Evolutionary conservation across 2,113 vertebrate genomes (phyloP), one percentile per base, ranked within the genome.

Genomic region (Nannobrachium achirus): DNA sequence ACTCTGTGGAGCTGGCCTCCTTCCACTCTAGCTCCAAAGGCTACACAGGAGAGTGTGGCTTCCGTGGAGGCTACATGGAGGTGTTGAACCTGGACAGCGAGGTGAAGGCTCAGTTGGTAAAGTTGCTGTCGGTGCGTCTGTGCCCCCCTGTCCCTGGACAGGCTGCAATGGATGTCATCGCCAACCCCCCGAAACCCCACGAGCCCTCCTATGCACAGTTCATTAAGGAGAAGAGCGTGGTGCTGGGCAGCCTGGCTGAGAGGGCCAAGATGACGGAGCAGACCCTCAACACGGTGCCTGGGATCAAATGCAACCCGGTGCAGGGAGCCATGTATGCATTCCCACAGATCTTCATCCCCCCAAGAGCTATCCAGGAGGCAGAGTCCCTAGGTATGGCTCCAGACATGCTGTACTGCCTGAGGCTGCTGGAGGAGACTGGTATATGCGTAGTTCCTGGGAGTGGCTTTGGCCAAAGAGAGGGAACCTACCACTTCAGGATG

Each of bases 321-420:
- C 95, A 96, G 77, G 95, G 95, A 0, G 94, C 95, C 70, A 95
- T 95, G 95, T 95, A 95, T 33, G 93, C 94, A n/a, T 95, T 95
- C 71, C 95, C 95, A 0, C 76, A 78, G 0, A 87, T 95, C 33
- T 73, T 89, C 8, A 83, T 96, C 13, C 94, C 95, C 0, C 78
- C 88, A 0, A 69, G 75, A 0, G 94, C 94, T 0, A n/a, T 94
- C 10, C 73, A 73, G 0, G 89, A 83, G 0, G 95, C 95, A 95
- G 95, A 75, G 65, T 18, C 59, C 1, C 45, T 52, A 14, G 49
- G 49, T 1, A 18, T 70, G 74, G 70, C 89, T 7, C 93, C 95
- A 0, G 95, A 96, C 77, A 94, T 95, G 94, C 91, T 95, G 74
- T 96, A 95, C 86, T 95, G 94, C 80, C 78, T 94, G 79, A 19